Base-by-base conservation (phyloP, 2,113 vertebrate species). In the Cettia cetti region DNA sequence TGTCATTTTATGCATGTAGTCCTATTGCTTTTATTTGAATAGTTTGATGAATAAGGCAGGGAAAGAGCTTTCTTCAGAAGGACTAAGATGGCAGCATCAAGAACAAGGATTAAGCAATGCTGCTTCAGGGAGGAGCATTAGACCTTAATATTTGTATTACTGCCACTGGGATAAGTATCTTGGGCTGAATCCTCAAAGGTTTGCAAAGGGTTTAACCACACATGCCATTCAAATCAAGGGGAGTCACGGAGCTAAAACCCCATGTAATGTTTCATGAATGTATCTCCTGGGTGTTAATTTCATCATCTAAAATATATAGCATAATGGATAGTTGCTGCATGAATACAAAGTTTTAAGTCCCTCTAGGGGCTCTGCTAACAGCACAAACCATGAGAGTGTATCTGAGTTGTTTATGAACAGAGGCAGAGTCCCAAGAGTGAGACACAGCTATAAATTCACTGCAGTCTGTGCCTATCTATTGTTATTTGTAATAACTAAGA, bases 371-470 rank as follows among this genome's bases (percentile, higher is more conserved):
- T 90, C 71, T 92, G 93, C 86, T 86, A 91, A 88, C 90, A 94
- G 92, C 82, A 79, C 83, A 93, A 92, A 95, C 86, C 83, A 84
- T 84, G 90, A 90, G 89, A 95, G 86, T 95, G 86, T 90, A n/a
- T 96, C 95, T 39, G 74, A 95, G 95, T 89, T 97, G 95, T 97
- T 97, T 96, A 95, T 97, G 95, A 96, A 92, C 92, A 96, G 94
- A 93, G 91, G 86, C 88, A 71, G 69, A 75, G 66, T 96, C 94
- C 95, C 93, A 94, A 53, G 93, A 92, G 95, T 95, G 94, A 97
- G 86, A 61, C 68, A 60, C 50, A 66, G 82, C 86, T 77, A 94
- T 97, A 94, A 95, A 91, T 95, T 97, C 86, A 66, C 88, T 96
- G 86, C 82, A 59, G 87, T 54, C 92, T 91, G 57, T 97, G 95